Evolutionary conservation across 1,140 invertebrate genomes (phyloP).

Genomic region (Ceratina calcarata): DNA sequence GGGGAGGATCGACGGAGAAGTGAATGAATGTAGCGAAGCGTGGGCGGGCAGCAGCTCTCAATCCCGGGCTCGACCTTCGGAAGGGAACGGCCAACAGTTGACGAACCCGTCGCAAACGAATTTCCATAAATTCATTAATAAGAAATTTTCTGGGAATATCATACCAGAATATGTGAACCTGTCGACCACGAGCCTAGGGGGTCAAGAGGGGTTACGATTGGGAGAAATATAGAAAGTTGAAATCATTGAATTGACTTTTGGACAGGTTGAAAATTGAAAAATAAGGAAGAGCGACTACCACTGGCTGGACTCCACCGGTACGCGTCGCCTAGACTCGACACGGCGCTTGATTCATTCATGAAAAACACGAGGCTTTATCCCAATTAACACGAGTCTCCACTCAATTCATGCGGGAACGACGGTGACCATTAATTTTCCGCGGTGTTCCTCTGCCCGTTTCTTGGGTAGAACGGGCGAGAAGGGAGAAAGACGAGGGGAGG

Average conservation of each 20-base stretch:
- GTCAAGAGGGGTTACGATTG: too few species aligned
- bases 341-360: conserved; percentile 69
- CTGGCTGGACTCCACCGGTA: conserved; percentile 26
- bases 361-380: conserved; percentile 71
- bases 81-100: too few species aligned
- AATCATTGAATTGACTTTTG: neutral
- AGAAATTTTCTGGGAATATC: too few species aligned
- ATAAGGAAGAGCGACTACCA: neutral
- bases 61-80: neutral
- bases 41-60: conserved; percentile 73
- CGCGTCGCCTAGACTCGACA: conserved; percentile 56
- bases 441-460: conserved; percentile 31
- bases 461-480: conserved; percentile 27
- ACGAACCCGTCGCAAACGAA: too few species aligned
- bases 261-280: neutral
- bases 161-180: too few species aligned
- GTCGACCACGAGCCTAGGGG: too few species aligned
- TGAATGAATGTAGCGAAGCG: conserved; percentile 76
- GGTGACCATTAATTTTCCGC: conserved; percentile 63
- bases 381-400: conserved; percentile 73
- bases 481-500: neutral
- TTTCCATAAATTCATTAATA: too few species aligned
- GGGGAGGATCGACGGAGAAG: conserved; percentile 63
- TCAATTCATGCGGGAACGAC: conserved; percentile 57
- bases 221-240: too few species aligned